These are phyloP conservation scores for Ceratina australensis DNA, from an alignment of 1,140 invertebrate species.

Conservation along the genomic window DNA sequence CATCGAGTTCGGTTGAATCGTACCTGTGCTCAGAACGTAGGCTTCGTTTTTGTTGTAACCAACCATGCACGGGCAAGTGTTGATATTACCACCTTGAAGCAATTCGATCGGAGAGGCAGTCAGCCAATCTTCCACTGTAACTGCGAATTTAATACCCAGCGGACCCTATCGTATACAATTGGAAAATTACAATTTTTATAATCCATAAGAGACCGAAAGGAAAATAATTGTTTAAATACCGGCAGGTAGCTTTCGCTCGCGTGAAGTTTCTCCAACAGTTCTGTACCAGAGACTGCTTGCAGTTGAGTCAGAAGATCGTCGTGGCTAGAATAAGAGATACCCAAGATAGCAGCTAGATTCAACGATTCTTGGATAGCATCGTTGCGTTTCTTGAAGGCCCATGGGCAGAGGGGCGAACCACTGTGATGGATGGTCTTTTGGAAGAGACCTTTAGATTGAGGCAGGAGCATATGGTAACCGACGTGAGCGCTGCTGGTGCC, in stretches of 20 bases:
- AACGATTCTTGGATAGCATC: not conserved
- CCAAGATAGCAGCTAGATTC: too few species aligned
- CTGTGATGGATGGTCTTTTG: constrained; percentile 74
- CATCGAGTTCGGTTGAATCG: too few species aligned
- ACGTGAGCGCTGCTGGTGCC: constrained; percentile 67
- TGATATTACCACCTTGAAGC: constrained; percentile 78
- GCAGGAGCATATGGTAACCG: constrained; percentile 62
- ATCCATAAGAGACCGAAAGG: too few species aligned
- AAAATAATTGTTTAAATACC: too few species aligned
- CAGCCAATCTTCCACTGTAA: constrained; percentile 72
- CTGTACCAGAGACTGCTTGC: too few species aligned
- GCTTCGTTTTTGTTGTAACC: constrained; percentile 82
- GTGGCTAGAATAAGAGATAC: too few species aligned
- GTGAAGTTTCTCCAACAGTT: too few species aligned
- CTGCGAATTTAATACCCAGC: too few species aligned
- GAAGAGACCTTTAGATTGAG: constrained; percentile 52
- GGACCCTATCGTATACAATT: too few species aligned
- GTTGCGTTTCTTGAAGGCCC: not conserved
- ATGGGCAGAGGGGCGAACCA: not conserved
- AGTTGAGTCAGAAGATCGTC: too few species aligned
- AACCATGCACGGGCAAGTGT: constrained; percentile 80
- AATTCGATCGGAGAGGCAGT: constrained; percentile 79
- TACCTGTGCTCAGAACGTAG: constrained; percentile 69
- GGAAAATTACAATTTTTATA: too few species aligned
- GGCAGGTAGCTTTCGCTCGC: too few species aligned